Evolutionary conservation across 2,888 invertebrate genomes (phyloP).

Genomic region (Hydroisotoma schaefferi): DNA sequence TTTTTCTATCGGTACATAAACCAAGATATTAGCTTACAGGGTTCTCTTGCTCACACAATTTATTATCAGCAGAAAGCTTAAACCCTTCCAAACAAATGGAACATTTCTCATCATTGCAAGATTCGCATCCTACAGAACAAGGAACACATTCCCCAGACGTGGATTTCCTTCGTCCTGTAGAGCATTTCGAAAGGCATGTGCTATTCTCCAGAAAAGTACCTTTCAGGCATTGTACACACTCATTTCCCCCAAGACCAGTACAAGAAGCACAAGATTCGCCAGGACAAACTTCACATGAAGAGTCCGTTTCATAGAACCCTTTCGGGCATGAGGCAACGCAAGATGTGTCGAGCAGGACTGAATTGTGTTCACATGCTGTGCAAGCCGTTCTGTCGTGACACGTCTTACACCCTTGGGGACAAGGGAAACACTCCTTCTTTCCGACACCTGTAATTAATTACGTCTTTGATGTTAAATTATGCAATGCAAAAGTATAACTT

Average conservation of each 20-base stretch:
- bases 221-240: conserved; percentile 40
- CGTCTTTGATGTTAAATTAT: no score
- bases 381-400: conserved; percentile 77
- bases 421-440: conserved; percentile 74
- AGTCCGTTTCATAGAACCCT: conserved; percentile 79
- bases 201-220: conserved; percentile 34
- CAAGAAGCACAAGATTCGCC: conserved; percentile 68
- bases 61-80: conserved; percentile 16
- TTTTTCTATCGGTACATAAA: no score
- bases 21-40: no score
- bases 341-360: conserved; percentile 73
- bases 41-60: conserved; percentile 24
- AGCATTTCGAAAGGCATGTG: conserved; percentile 35
- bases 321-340: conserved; percentile 80
- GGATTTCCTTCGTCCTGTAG: conserved; percentile 29
- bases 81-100: conserved; percentile 32
- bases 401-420: conserved; percentile 81
- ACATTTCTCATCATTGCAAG: conserved; percentile 38
- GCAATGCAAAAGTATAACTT: no score
- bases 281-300: conserved; percentile 78
- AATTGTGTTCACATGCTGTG: conserved; percentile 81
- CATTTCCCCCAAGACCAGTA: conserved; percentile 52
- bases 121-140: conserved; percentile 37
- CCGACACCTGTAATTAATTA: conserved; percentile 62
- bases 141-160: conserved; percentile 20